Conservation (phyloP, 2,888 invertebrate species). For the Empis stercorea region DNA sequence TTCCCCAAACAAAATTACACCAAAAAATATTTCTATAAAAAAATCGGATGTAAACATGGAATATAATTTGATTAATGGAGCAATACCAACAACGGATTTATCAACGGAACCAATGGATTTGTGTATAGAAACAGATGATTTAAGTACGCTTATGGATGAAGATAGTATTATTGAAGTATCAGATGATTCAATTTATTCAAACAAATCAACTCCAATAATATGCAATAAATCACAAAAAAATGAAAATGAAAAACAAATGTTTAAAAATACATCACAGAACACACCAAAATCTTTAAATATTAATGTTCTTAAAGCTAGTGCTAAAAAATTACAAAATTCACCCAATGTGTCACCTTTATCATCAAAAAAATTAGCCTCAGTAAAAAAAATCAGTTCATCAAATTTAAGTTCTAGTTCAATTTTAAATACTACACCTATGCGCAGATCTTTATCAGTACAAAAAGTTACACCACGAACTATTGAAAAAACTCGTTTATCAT, state of each 20-base stretch:
- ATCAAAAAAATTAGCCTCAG: slow-evolving; percentile 3
- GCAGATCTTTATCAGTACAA: background rate
- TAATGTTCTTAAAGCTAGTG: slow-evolving; percentile 26
- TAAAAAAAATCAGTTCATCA: slow-evolving; percentile 9
- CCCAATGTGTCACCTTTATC: background rate
- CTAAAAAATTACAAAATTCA: slow-evolving; percentile 19
- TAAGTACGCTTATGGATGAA: slow-evolving; percentile 3
- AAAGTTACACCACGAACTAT: background rate
- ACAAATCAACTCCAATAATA: slow-evolving; percentile 2
- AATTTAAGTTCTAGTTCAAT: background rate
- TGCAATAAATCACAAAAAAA: slow-evolving; percentile 8
- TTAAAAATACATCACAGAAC: slow-evolving; percentile 18
- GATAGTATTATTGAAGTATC: slow-evolving; percentile 23
- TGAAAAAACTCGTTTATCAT: background rate
- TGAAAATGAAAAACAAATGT: slow-evolving; percentile 9
- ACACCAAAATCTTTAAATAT: slow-evolving; percentile 29
- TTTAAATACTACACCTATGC: background rate
- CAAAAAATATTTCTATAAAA: background rate
- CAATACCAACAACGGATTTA: background rate
- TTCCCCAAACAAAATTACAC: background rate
- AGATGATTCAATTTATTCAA: slow-evolving; percentile 12
- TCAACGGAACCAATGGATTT: slow-evolving; percentile 21
- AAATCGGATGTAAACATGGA: background rate
- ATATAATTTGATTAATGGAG: background rate
- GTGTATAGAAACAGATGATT: slow-evolving; percentile 5